Evolutionary conservation across 30 jellyfish, hydroid and myxozoan species (phyloP), one percentile per base, ranked within the genome.

Genomic region (Pseudorhiza aurosa): DNA sequence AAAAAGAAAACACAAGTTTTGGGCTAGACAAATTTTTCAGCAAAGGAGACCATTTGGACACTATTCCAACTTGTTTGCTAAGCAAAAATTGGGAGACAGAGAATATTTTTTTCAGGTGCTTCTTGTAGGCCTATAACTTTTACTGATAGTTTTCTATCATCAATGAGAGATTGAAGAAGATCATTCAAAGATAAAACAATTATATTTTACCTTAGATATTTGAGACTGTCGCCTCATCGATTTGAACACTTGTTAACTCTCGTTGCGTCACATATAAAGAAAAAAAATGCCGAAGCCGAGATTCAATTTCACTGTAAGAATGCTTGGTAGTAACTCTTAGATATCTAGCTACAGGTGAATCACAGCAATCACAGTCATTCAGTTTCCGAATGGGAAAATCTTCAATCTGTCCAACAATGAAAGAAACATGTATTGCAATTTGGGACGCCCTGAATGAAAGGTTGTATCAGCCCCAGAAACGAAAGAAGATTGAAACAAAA

Each of bases 331-430:
- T 83, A 9, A 73, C 84, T 19, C 22, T 83, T 24, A 15, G 95
- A 44, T 73, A 71, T 58, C 67, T 83, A 8, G 73, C 95, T 4
- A 80, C 91, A 17, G 91, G 87, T 40, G 91, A 80, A 21, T 80
- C 85, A 14, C 91, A 80, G 75, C 90, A 71, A 50, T 58, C 91
- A 25, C 85, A 58, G 63, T 56, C 86, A 39, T 50, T 58, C 56
- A 42, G 45, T 62, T 83, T 83, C 39, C 44, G 95, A 14, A 58
- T 72, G 31, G 95, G 95, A 10, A 58, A 49, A 40, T 29, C 84
- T 4, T 49, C 85, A 58, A 69, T 83, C 14, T 83, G 85, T 35
- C 21, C 32, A 22, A 73, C 72, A n/a, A 72, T 83, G 8, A 37
- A 36, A 31, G 93, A 83, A 44, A 72, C 95, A 33, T 83, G 90